phyloP scores from a whole-genome alignment of 2,888 invertebrate species.

The Acronicta alni region DNA sequence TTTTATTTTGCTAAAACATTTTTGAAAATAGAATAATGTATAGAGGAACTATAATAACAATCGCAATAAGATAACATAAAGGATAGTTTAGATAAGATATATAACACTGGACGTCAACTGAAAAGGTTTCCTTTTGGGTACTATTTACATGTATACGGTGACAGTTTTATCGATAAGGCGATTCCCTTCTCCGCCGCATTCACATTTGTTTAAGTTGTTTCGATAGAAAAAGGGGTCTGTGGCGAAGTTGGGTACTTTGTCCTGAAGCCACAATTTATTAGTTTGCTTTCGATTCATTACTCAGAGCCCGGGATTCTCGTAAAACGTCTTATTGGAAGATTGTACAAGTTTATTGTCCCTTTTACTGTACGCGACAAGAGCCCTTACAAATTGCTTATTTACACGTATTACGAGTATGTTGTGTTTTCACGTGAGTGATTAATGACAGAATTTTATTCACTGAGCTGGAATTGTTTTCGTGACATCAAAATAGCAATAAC shows the following conservation, averaged over 20 bases:
- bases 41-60: background rate
- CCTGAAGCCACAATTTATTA: conserved; percentile 74
- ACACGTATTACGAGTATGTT: conserved; percentile 16
- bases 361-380: conserved; percentile 61
- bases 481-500: too few relatives aligned
- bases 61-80: conserved; percentile 32
- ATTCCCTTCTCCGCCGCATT: conserved; percentile 45
- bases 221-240: conserved; percentile 46
- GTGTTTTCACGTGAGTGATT: conserved; percentile 40
- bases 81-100: conserved; percentile 25
- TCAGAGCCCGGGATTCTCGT: conserved; percentile 60
- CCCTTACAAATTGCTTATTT: conserved; percentile 40
- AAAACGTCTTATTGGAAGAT: conserved; percentile 65
- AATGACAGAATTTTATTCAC: conserved; percentile 8
- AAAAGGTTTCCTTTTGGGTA: conserved; percentile 40
- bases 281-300: conserved; percentile 76
- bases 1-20: too few relatives aligned
- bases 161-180: conserved; percentile 60
- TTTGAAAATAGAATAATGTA: background rate
- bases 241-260: conserved; percentile 66
- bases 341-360: conserved; percentile 68
- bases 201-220: conserved; percentile 63
- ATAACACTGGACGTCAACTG: conserved; percentile 33
- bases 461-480: too few relatives aligned
- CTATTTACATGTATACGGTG: conserved; percentile 51